Percentiles rank a stretch among this genome's conserved stretches.
These are phyloP conservation scores for Lasioglossum albipes DNA, from an alignment of 1,140 invertebrate genomes.

Conservation along the genomic window DNA sequence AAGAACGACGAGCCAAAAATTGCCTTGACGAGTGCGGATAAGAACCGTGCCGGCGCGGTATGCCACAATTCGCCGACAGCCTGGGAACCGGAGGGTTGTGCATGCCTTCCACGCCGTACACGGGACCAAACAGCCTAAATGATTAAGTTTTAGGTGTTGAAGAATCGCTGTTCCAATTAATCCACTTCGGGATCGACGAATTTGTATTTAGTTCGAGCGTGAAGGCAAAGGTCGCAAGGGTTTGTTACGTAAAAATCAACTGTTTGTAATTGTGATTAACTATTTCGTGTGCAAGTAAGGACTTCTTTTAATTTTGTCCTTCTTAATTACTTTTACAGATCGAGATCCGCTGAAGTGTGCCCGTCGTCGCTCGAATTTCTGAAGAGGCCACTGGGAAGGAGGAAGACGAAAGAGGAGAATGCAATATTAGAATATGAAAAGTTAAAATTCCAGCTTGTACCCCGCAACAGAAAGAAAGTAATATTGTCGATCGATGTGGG, in stretches of 20 bases:
- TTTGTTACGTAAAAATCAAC: too few relatives aligned
- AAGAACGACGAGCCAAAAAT: not conserved
- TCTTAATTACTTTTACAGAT: too few relatives aligned
- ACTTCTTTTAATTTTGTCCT: too few relatives aligned
- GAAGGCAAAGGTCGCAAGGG: too few relatives aligned
- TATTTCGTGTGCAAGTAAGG: too few relatives aligned
- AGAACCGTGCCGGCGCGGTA: constrained; percentile 59
- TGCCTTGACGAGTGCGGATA: constrained; percentile 32
- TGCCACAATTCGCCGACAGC: constrained; percentile 55
- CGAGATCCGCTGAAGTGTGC: too few relatives aligned
- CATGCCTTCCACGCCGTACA: constrained; percentile 13
- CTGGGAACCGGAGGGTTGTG: constrained; percentile 55
- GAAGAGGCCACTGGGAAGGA: too few relatives aligned
- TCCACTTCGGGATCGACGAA: not conserved
- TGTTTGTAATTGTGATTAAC: too few relatives aligned
- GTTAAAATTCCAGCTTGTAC: not conserved
- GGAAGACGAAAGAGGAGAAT: not conserved
- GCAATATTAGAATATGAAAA: not conserved
- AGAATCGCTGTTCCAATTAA: constrained; percentile 1
- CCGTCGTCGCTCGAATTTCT: too few relatives aligned
- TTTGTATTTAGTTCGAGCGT: too few relatives aligned
- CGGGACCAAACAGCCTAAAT: constrained; percentile 46
- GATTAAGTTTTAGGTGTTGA: constrained; percentile 20
- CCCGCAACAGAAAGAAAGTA: not conserved
- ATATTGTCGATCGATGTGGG: not conserved